A percentile compares a stretch with the other conserved stretches of the same genome.
Evolutionary conservation across 2,113 vertebrate genomes (phyloP).

Genomic region (Pelecanoides urinatrix): DNA sequence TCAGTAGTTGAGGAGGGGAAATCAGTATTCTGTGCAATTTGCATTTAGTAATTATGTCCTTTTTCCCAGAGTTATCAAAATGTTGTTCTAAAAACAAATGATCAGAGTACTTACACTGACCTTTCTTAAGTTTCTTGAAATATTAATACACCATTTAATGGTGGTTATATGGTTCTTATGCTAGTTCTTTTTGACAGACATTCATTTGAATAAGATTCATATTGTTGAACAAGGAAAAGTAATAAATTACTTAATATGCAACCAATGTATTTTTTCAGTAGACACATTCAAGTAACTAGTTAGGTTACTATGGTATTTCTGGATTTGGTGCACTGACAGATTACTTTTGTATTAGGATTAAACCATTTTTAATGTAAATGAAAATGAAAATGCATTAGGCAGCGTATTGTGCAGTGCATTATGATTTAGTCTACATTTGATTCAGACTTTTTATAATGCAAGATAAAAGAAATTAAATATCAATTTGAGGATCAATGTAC

Average conservation of each 20-base stretch:
- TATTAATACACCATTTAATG: not conserved
- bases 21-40: conserved; percentile 29
- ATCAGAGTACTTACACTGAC: not conserved
- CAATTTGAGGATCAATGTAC: not conserved
- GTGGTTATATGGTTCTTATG: not conserved
- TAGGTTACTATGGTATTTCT: not conserved
- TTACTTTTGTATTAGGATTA: not conserved
- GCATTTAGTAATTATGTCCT: conserved; percentile 16
- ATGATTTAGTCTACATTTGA: not conserved
- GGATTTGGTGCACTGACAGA: not conserved
- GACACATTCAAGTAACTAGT: not conserved
- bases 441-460: not conserved
- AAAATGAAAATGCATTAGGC: not conserved
- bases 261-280: not conserved
- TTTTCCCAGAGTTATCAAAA: not conserved
- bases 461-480: not conserved
- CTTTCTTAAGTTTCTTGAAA: not conserved
- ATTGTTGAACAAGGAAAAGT: not conserved
- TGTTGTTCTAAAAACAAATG: not conserved
- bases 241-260: not conserved
- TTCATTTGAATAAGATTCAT: not conserved
- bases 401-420: not conserved
- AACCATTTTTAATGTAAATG: not conserved
- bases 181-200: not conserved
- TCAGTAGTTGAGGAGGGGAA: conserved; percentile 3